Percentiles rank a stretch among this genome's conserved stretches.
These are phyloP conservation scores for Drosophila parvula DNA, from an alignment of 1,140 invertebrate genomes.

Conservation along the genomic window DNA sequence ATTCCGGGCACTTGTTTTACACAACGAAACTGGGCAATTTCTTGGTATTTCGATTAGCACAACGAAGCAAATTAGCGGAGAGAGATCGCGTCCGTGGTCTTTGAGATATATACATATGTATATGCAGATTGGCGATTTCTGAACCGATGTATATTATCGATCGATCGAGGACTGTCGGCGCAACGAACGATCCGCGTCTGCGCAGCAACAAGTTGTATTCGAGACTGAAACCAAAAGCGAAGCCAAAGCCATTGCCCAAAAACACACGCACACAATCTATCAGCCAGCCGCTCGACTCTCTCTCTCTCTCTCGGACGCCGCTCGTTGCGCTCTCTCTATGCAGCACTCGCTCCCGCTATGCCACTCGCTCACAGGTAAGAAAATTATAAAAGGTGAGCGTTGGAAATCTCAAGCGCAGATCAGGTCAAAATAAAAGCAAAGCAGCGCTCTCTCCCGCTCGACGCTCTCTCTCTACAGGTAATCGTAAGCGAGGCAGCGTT, in stretches of 20 bases:
- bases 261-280: slow-evolving; percentile 18
- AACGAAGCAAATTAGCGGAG: slow-evolving; percentile 53
- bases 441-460: slow-evolving; percentile 43
- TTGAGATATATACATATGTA: slow-evolving; percentile 5
- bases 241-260: slow-evolving; percentile 28
- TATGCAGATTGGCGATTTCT: slow-evolving; percentile 9
- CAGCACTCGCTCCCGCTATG: neutral
- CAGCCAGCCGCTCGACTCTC: neutral
- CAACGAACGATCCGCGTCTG: slow-evolving; percentile 66
- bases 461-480: slow-evolving; percentile 39
- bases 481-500: slow-evolving; percentile 45
- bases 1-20: slow-evolving; percentile 56
- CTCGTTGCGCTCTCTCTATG: slow-evolving; percentile 4
- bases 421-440: slow-evolving; percentile 67
- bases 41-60: slow-evolving; percentile 64
- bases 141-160: neutral
- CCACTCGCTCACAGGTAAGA: slow-evolving; percentile 59
- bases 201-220: slow-evolving; percentile 79
- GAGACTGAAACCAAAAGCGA: slow-evolving; percentile 70
- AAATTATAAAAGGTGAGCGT: slow-evolving; percentile 66
- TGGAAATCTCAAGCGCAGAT: slow-evolving; percentile 69
- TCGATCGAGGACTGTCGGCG: slow-evolving; percentile 17
- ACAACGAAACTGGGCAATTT: slow-evolving; percentile 21
- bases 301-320: neutral
- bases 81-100: slow-evolving; percentile 17